Percentiles rank a stretch among this genome's conserved stretches.
Conservation (phyloP, 2,888 invertebrate species). For the Tortrix viridana region DNA sequence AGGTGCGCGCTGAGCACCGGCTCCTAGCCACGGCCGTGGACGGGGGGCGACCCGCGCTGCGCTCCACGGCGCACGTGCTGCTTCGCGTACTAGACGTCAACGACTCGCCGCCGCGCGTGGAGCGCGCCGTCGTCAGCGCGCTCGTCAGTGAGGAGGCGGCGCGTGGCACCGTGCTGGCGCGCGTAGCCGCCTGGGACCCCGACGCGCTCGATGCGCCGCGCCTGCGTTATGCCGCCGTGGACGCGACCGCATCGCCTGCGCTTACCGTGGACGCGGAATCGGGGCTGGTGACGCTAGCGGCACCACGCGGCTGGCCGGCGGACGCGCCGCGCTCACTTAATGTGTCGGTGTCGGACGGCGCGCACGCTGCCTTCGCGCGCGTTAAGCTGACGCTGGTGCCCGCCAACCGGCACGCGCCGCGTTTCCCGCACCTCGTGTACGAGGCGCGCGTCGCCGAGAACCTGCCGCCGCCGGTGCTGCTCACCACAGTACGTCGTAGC, state of each 20-base stretch:
- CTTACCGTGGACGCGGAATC: slow-evolving; percentile 55
- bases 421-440: slow-evolving; percentile 90
- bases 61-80: slow-evolving; percentile 87
- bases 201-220: slow-evolving; percentile 91
- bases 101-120: slow-evolving; percentile 94
- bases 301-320: slow-evolving; percentile 87
- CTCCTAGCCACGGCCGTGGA: slow-evolving; percentile 93
- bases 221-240: slow-evolving; percentile 91
- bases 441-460: slow-evolving; percentile 93
- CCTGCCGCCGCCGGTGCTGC: slow-evolving; percentile 88
- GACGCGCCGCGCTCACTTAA: slow-evolving; percentile 88
- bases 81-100: slow-evolving; percentile 92
- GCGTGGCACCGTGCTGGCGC: slow-evolving; percentile 94
- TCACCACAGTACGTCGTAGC: slow-evolving; percentile 84
- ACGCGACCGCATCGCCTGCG: slow-evolving; percentile 47
- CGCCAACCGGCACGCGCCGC: slow-evolving; percentile 91
- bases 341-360: slow-evolving; percentile 97
- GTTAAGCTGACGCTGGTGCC: slow-evolving; percentile 91
- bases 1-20: slow-evolving; percentile 88
- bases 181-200: slow-evolving; percentile 94
- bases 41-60: slow-evolving; percentile 91
- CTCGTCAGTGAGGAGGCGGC: slow-evolving; percentile 91
- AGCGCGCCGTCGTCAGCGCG: slow-evolving; percentile 91
- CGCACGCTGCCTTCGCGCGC: slow-evolving; percentile 94
- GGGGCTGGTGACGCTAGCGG: slow-evolving; percentile 87